Base-by-base conservation (phyloP, 2,113 vertebrate species). In the Lichenostomus cassidix region DNA sequence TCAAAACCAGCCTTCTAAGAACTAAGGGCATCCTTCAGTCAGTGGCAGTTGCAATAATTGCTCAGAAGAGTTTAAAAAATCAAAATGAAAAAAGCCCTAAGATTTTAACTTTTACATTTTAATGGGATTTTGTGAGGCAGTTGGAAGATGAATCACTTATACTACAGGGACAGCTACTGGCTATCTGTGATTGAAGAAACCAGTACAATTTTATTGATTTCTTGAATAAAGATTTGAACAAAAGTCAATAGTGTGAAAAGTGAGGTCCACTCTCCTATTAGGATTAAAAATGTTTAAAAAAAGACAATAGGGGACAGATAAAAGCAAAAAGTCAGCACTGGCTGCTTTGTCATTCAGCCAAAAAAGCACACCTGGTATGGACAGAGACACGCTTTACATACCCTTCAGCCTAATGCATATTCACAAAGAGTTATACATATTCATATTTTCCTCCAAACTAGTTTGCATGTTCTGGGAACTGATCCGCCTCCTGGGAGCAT, bases 171-270 rank as follows among this genome's bases (percentile, higher is more conserved):
- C 37, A 81, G 81, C 78, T 91, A 86, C 39, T 19, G 91, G 73
- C 63, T 83, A 65, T 84, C 90, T 89, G 76, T 89, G 89, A 73
- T 39, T 96, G 76, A 91, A 86, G 93, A 96, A 94, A 46, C 81
- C 95, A 39, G 50, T 86, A 68, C 89, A 96, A 96, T 95, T 97
- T 83, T 94, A 37, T 37, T 37, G 37, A 81, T 97, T 97, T 92
- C 65, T 89, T 62, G 58, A 94, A 89, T 77, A 97, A 85, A 76
- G 59, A 33, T 95, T 95, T 94, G 92, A 97, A 95, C 70, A 95
- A 95, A 97, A 96, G 58, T 95, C 96, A 97, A 94, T 92, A 90
- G 76, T 58, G 37, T 37, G 37, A 37, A 37, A 37, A 37, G 10
- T 10, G 8, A 37, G 37, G 37, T 37, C 37, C 37, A 37, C 37